Base-by-base conservation (phyloP, 2,797 vertebrate species). In the Mormyrus hasselquistii region DNA sequence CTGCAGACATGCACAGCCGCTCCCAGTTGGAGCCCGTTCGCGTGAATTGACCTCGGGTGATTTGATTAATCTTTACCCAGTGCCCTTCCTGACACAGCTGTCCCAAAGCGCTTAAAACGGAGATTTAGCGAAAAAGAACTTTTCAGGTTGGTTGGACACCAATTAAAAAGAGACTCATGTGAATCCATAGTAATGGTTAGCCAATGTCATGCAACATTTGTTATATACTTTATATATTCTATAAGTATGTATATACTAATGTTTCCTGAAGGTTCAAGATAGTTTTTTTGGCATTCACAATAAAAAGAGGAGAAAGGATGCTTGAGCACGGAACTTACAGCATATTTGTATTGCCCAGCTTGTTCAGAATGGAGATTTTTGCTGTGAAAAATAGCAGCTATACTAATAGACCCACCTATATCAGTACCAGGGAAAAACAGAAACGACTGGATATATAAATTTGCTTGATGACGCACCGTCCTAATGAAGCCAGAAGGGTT, bases 401-500 rank as follows among this genome's bases (percentile, higher is more conserved):
- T 19, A 57, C 53, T 38, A 57, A n/a, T 22, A 87, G 12, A 59
- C 29, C 53, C 52, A 59, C 52, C 44, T 57, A 7, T 25, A 57
- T 55, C n/a, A 84, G 16, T 34, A 69, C 59, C 84, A 19, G 25
- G 59, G 89, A 55, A 34, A 38, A 76, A 29, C 65, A 87, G n/a
- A 89, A 86, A 22, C 57, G 29, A 44, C 55, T 85, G 62, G 29
- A 69, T 50, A 7, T 65, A 47, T 55, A 47, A 57, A 82, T 86
- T 57, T 16, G 69, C 3, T 38, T 76, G 89, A 62, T 16, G 34
- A 50, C 14, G 57, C 73, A 73, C 16, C 92, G 87, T 88, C 87
- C 91, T 91, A 93, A 92, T 89, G 83, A 92, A 91, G 93, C 88
- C 91, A 92, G 92, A 59, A 10, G 8, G 5, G 29, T 52, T 12